Conservation (phyloP, 2,797 vertebrate species). For the Tenualosa ilisha region DNA sequence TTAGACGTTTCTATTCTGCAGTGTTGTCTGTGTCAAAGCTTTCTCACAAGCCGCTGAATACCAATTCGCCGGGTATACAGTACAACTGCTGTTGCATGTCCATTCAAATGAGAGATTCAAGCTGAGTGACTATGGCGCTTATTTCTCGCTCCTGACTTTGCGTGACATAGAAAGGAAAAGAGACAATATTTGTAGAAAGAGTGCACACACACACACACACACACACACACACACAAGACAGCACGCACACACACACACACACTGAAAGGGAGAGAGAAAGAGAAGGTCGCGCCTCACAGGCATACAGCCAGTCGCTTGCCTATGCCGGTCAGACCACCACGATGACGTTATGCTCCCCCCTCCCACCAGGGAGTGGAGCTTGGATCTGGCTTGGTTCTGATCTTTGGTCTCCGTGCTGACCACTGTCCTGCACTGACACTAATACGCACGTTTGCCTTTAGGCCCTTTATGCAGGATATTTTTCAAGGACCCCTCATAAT, state of each 20-base stretch:
- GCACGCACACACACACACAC: slow-evolving; percentile 19
- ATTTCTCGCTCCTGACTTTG: too few species aligned
- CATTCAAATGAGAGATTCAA: too few species aligned
- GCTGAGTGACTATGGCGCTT: too few species aligned
- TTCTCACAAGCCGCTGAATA: too few species aligned
- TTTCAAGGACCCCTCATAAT: too few species aligned
- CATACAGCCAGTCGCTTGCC: slow-evolving; percentile 67
- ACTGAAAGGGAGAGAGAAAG: background rate
- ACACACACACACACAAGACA: slow-evolving; percentile 22
- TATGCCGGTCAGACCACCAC: slow-evolving; percentile 67
- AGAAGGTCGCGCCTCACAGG: slow-evolving; percentile 7
- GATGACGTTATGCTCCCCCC: slow-evolving; percentile 62
- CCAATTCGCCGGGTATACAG: too few species aligned
- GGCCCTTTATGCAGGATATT: background rate
- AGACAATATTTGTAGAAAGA: too few species aligned
- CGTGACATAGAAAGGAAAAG: too few species aligned
- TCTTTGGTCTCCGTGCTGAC: background rate
- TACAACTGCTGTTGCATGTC: too few species aligned
- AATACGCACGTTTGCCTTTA: background rate
- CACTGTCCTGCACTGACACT: background rate
- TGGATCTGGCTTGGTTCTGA: background rate
- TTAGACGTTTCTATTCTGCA: too few species aligned
- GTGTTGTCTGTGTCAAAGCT: too few species aligned
- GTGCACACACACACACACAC: background rate
- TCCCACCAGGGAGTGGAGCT: slow-evolving; percentile 34